Evolutionary conservation across 2,113 vertebrate genomes (phyloP).

Genomic region (Lagenorhynchus albirostris): DNA sequence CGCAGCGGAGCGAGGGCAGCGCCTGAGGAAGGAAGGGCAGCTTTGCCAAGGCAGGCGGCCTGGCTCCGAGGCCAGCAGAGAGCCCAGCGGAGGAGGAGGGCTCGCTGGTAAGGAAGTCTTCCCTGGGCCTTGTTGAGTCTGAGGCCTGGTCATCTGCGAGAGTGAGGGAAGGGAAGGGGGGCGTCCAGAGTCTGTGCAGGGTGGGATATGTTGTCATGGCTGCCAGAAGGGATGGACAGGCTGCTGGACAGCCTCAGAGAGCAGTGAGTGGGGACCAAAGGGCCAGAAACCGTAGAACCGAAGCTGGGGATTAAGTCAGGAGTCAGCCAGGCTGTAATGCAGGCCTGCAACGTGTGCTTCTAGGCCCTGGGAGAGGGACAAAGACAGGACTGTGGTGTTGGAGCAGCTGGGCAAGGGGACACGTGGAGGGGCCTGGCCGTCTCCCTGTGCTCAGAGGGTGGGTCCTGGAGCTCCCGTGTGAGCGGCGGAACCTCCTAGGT

Average conservation of each 20-base stretch:
- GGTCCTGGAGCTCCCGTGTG: not conserved
- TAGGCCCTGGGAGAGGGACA: not conserved
- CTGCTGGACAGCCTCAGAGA: not conserved
- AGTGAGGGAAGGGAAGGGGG: no score
- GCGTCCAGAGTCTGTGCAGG: not conserved
- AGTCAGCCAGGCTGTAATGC: not conserved
- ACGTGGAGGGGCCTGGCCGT: no score
- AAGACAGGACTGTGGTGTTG: not conserved
- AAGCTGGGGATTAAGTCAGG: not conserved
- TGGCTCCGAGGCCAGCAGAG: accelerated
- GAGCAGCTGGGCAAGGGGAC: not conserved
- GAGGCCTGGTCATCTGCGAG: not conserved
- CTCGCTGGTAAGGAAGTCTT: not conserved
- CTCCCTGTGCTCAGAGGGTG: not conserved
- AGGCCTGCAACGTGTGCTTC: not conserved
- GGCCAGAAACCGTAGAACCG: not conserved
- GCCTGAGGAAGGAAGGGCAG: not conserved
- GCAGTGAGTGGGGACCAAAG: not conserved
- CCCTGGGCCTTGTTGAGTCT: not conserved
- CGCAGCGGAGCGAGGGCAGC: not conserved
- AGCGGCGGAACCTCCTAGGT: no score
- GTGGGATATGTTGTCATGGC: not conserved
- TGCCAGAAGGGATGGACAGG: not conserved
- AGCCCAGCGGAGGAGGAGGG: not conserved
- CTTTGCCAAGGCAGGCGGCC: not conserved